Evolutionary conservation across 1,140 invertebrate species (phyloP).

Genomic region (Saccostrea glomerata): DNA sequence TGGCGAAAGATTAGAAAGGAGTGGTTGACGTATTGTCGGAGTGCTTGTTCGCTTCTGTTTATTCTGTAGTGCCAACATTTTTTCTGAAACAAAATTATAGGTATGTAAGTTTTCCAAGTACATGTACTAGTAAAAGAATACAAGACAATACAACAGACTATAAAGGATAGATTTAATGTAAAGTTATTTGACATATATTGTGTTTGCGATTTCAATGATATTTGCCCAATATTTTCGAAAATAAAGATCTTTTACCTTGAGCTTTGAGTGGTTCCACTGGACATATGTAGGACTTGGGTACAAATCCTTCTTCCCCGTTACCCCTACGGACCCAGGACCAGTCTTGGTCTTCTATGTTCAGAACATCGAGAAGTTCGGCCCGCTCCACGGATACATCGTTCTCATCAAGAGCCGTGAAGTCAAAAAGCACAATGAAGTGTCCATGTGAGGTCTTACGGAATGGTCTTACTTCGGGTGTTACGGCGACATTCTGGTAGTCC

Average conservation of each 20-base stretch:
- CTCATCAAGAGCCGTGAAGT: slow-evolving; percentile 94
- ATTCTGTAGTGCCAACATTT: background rate
- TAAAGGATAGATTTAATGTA: too few species aligned
- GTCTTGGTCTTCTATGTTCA: slow-evolving; percentile 95
- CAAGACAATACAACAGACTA: too few species aligned
- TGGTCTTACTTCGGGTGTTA: slow-evolving; percentile 81
- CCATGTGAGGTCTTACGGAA: slow-evolving; percentile 95
- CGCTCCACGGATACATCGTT: slow-evolving; percentile 96
- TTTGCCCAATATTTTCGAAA: too few species aligned
- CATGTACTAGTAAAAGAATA: too few species aligned
- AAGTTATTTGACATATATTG: too few species aligned
- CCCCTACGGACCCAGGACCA: slow-evolving; percentile 97
- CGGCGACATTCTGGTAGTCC: background rate
- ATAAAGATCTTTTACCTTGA: slow-evolving; percentile 52
- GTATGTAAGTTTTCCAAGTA: too few species aligned
- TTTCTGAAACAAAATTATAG: background rate
- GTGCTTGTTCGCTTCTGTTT: slow-evolving; percentile 22
- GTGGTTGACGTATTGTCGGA: slow-evolving; percentile 6
- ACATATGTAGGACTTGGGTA: slow-evolving; percentile 96
- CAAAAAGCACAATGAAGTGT: slow-evolving; percentile 94
- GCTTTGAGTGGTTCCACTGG: slow-evolving; percentile 58
- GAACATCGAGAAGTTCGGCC: slow-evolving; percentile 95
- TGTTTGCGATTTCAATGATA: too few species aligned
- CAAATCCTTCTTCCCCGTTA: slow-evolving; percentile 96
- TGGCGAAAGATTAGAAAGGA: slow-evolving; percentile 13